Evolutionary conservation across 2,797 vertebrate genomes (phyloP).

Genomic region (Phoxinus dragarum): DNA sequence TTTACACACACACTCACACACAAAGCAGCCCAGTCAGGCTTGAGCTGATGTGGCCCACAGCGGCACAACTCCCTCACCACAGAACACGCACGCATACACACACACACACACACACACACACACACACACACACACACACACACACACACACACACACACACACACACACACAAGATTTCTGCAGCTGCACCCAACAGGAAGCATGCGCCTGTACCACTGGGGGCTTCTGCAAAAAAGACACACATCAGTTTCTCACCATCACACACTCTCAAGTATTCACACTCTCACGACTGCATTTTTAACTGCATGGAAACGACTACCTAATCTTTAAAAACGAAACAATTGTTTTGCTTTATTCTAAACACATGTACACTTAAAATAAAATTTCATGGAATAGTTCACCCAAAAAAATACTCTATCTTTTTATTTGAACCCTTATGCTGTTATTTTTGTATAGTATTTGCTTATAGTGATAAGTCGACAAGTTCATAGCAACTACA

Average conservation of each 20-base stretch:
- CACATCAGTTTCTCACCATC: constrained; percentile 42
- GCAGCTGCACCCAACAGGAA: constrained; percentile 77
- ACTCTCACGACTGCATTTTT: constrained; percentile 2
- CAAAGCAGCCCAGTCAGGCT: constrained; percentile 72
- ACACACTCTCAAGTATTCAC: constrained; percentile 12
- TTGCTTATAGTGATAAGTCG: neutral
- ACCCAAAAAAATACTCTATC: no score
- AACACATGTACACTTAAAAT: neutral
- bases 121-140: constrained; percentile 42
- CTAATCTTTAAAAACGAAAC: neutral
- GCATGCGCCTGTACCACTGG: constrained; percentile 59
- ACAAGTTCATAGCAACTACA: neutral
- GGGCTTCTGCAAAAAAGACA: constrained; percentile 59
- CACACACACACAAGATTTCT: constrained; percentile 69
- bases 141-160: constrained; percentile 40
- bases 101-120: constrained; percentile 54
- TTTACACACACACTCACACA: constrained; percentile 64
- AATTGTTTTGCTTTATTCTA: neutral
- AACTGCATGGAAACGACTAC: neutral
- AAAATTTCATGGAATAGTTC: neutral
- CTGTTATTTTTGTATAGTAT: neutral
- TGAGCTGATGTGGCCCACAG: constrained; percentile 79
- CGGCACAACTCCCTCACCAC: constrained; percentile 70
- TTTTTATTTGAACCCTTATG: no score
- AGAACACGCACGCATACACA: constrained; percentile 15